A percentile compares a stretch with the other conserved stretches of the same genome.
Evolutionary conservation across 2,797 vertebrate genomes (phyloP).

Genomic region (Crocodylus rhombifer): DNA sequence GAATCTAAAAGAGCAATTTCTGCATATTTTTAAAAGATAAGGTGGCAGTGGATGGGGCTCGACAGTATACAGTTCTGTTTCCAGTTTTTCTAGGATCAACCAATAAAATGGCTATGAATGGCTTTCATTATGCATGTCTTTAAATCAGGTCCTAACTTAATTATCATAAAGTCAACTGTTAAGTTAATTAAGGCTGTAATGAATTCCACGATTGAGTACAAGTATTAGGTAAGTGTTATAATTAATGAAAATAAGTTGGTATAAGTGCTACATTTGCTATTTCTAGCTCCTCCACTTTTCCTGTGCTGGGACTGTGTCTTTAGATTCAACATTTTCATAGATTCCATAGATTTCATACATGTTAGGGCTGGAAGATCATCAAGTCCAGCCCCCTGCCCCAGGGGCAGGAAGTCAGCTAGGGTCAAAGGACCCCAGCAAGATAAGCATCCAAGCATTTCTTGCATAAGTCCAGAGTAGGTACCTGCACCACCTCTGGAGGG

Average conservation of each 20-base stretch:
- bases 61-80: not conserved
- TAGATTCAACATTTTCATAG: no score
- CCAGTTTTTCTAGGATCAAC: not conserved
- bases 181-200: not conserved
- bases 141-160: not conserved
- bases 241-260: not conserved
- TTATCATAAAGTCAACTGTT: not conserved
- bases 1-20: not conserved
- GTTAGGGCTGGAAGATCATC: no score
- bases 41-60: not conserved
- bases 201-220: not conserved
- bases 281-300: not conserved
- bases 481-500: no score
- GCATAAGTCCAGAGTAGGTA: no score
- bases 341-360: no score
- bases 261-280: not conserved
- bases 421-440: no score
- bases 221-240: not conserved
- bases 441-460: no score
- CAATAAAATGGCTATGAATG: not conserved
- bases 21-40: not conserved
- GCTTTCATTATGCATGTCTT: not conserved
- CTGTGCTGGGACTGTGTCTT: not conserved
- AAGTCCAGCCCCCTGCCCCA: no score
- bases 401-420: no score